These are phyloP conservation scores for Aplodontia rufa DNA, from an alignment of 2,113 vertebrate species.

Conservation along the genomic window DNA sequence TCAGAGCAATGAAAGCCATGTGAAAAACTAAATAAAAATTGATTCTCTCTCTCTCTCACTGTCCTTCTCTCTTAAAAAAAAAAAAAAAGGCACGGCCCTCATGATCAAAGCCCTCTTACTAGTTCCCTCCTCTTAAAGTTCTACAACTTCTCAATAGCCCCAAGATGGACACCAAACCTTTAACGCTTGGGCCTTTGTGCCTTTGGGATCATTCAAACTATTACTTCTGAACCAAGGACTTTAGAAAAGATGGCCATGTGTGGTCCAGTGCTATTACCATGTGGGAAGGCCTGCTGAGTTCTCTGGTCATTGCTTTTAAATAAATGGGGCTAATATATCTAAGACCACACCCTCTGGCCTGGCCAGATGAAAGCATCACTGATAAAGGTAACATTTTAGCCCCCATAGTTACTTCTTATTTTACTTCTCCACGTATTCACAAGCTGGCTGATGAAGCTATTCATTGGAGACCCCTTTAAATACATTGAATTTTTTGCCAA, in stretches of 20 bases:
- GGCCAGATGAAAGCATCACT: not conserved
- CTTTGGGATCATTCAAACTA: not conserved
- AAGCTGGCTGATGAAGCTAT: not conserved
- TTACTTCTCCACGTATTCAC: not conserved
- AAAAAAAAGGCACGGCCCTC: no score
- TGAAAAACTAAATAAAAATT: no score
- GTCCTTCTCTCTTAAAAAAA: no score
- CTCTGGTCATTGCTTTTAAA: not conserved
- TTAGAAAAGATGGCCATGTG: not conserved
- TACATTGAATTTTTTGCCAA: conserved; percentile 8
- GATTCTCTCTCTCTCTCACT: no score
- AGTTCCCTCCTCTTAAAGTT: not conserved
- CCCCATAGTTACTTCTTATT: not conserved
- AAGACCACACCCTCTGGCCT: not conserved
- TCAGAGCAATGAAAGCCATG: no score
- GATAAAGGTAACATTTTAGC: not conserved
- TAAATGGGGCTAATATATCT: not conserved
- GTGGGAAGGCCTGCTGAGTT: not conserved
- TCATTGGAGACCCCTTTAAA: not conserved
- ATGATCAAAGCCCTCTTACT: not conserved
- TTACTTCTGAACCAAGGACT: not conserved
- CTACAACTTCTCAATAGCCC: not conserved
- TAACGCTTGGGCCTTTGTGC: not conserved
- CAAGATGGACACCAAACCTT: not conserved
- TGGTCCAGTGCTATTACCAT: no score